phyloP scores from a whole-genome alignment of 2,113 vertebrate species.

The Peromyscus maniculatus region DNA sequence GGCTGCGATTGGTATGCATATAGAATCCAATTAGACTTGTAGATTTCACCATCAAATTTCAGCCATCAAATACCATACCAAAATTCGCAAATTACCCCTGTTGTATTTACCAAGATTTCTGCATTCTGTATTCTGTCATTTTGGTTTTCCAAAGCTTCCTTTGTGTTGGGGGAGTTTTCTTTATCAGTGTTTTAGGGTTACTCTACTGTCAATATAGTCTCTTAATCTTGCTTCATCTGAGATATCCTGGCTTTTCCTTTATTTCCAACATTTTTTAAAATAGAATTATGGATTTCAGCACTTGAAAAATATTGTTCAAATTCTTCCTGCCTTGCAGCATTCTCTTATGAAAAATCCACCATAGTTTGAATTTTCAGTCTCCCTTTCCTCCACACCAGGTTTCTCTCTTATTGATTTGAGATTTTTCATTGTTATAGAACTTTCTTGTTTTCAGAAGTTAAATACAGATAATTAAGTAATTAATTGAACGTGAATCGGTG shows the following conservation, averaged over 20 bases:
- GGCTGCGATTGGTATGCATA: background rate
- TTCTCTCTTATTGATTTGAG: background rate
- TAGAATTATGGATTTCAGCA: background rate
- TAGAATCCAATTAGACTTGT: background rate
- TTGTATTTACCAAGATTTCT: background rate
- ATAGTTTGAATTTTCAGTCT: background rate
- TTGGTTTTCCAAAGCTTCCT: background rate
- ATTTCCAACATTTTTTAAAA: background rate
- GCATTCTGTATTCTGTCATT: background rate
- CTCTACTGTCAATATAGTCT: background rate
- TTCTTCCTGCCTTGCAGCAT: background rate
- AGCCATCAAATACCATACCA: background rate
- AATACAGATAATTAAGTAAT: background rate
- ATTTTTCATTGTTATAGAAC: background rate
- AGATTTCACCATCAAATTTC: background rate
- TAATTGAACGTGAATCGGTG: background rate
- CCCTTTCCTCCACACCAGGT: background rate
- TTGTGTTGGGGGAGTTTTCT: background rate
- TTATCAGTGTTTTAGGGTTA: background rate
- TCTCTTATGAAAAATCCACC: background rate
- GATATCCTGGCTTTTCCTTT: background rate
- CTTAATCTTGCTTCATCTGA: background rate
- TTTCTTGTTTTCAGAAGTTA: background rate
- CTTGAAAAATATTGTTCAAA: background rate
- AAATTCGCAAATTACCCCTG: background rate